These are phyloP conservation scores for Andrena bicolor DNA, from an alignment of 2,888 invertebrate species.

Conservation along the genomic window DNA sequence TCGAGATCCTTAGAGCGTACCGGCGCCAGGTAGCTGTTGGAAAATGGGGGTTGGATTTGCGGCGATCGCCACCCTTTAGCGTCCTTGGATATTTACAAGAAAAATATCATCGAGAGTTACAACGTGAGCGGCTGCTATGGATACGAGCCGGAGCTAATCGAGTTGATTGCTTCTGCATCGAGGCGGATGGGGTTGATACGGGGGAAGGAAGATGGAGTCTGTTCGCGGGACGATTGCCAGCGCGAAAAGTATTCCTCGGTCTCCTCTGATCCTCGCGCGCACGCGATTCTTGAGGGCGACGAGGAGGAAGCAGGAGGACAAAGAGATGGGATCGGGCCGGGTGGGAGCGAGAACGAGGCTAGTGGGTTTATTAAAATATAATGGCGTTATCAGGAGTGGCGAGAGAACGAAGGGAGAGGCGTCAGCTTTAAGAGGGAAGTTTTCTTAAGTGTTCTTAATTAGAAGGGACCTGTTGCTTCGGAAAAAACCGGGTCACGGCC, in stretches of 20 bases:
- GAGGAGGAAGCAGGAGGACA: slow-evolving; percentile 17
- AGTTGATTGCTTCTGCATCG: slow-evolving; percentile 14
- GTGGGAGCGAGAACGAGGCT: slow-evolving; percentile 47
- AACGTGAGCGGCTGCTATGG: too few species aligned
- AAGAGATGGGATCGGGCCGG: slow-evolving; percentile 20
- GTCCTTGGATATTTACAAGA: too few species aligned
- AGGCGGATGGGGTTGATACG: not conserved
- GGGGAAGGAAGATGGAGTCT: not conserved
- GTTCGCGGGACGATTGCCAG: slow-evolving; percentile 38
- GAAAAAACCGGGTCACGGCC: slow-evolving; percentile 85
- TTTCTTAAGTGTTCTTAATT: slow-evolving; percentile 86
- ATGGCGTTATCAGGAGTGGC: slow-evolving; percentile 82
- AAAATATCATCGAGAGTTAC: too few species aligned
- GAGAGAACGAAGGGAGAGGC: slow-evolving; percentile 78
- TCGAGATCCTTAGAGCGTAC: not conserved
- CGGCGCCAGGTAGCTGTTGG: not conserved
- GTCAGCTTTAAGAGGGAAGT: slow-evolving; percentile 85
- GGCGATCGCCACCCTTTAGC: too few species aligned
- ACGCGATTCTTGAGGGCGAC: slow-evolving; percentile 32
- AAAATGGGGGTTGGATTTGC: not conserved
- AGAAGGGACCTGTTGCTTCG: slow-evolving; percentile 85
- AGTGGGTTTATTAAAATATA: slow-evolving; percentile 84
- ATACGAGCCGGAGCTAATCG: slow-evolving; percentile 41
- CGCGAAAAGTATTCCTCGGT: slow-evolving; percentile 47
- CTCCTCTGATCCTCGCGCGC: slow-evolving; percentile 26